Base-by-base conservation (phyloP, 1,140 invertebrate genomes). In the Dinothrombium tinctorium region DNA sequence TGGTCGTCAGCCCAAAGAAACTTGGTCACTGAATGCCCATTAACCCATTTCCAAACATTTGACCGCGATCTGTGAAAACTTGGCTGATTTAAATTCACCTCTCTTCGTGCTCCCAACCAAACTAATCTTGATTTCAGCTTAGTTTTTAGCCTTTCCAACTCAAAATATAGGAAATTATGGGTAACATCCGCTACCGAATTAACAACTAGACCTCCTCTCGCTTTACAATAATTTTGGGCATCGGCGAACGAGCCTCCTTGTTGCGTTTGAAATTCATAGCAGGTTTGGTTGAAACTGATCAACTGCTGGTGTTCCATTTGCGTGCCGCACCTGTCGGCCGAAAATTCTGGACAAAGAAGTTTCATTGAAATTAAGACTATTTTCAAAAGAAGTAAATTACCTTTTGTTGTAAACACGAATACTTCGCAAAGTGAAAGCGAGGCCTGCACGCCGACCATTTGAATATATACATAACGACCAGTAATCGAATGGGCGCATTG, bases 91-190 rank as follows among this genome's bases (percentile, higher is more conserved):
- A 9, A 11, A 21, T 14, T 8, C 19, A 39, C 17, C 21, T 86
- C 82, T 52, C 81, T 81, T 51, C 78, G 73, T 0, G 76, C 80
- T 1, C 83, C 82, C 26, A 89, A 76, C 83, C 83, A 87, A 0
- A 87, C 74, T 20, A 87, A 59, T 50, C 82, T 76, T 20, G 48
- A 47, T 55, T 80, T 79, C 8, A 86, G 52, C 33, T 68, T 71
- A 0, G 70, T 59, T 51, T 81, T 82, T 15, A 75, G 59, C 38
- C 76, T 61, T 49, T 84, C 80, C 33, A 87, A 59, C 55, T 83
- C 79, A 40, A 72, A 32, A 73, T 60, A 25, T 2, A 84, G 65
- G 52, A 78, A 82, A 44, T 49, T 44, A 12, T 54, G 49, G 1
- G 73, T 72, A 17, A 73, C 62, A 23, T 72, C 72, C 55, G 69